These are phyloP conservation scores for Solen grandis DNA, from an alignment of 1,140 invertebrate species.

Conservation along the genomic window DNA sequence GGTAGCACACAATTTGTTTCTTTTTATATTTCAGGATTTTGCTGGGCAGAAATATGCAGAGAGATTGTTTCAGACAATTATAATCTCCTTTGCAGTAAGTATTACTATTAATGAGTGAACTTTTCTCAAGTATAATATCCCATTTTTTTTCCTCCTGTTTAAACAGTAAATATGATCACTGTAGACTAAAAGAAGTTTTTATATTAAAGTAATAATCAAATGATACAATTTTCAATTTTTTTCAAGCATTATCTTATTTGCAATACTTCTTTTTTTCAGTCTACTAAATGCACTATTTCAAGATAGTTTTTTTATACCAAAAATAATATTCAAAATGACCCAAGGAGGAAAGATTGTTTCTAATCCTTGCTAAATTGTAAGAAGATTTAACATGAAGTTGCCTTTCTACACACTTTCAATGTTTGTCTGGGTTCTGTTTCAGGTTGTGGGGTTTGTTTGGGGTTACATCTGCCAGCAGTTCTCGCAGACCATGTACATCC, in stretches of 20 bases:
- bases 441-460: constrained; percentile 92
- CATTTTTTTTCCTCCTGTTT: not conserved
- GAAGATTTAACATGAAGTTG: not conserved
- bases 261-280: not conserved
- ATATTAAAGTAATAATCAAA: not conserved
- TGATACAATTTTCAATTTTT: not conserved
- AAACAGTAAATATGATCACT: not conserved
- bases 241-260: not conserved
- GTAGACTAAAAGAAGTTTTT: not conserved
- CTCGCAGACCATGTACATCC: constrained; percentile 95
- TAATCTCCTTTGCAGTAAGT: constrained; percentile 91
- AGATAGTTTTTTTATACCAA: not conserved
- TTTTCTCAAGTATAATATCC: constrained; percentile 16
- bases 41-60: constrained; percentile 94
- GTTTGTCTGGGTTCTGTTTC: constrained; percentile 66
- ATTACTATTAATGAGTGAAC: not conserved
- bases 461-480: constrained; percentile 98
- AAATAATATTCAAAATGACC: not conserved
- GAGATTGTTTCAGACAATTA: constrained; percentile 92
- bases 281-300: not conserved
- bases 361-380: not conserved
- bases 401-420: no score
- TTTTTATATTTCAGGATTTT: constrained; percentile 86
- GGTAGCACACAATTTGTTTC: no score
- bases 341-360: not conserved